Base-by-base conservation (phyloP, 2,797 vertebrate species). In the Eulemur albifrons region DNA sequence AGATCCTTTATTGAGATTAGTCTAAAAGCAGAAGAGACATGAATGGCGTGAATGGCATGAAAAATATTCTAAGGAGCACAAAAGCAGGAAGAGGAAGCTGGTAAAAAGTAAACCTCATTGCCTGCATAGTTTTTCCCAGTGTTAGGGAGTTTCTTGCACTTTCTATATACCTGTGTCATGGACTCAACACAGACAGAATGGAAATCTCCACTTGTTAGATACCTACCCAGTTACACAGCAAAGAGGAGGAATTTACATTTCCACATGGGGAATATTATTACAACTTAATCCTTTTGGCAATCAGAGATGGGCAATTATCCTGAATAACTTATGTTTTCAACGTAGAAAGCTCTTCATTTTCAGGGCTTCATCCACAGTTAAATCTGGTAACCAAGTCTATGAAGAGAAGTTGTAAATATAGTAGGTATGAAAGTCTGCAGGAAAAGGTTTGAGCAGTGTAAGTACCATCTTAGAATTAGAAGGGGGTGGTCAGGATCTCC, bases 221-320 rank as follows among this genome's bases (percentile, higher is more conserved):
- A 52, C 4, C 50, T 17, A 76, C 9, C 67, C 0, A 8, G 35
- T 93, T 93, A 94, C 4, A 86, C 40, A 96, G 91, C 35, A 82
- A 57, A 18, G 30, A 85, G 7, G 43, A 92, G 15, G 50, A 52
- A 1, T 88, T 27, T 73, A 52, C 30, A 38, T 63, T 94, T 97
- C 21, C 27, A 14, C 4, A 23, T 61, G 35, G 35, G 10, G 52
- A 85, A 21, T 77, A 59, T 1, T 50, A 61, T 93, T 72, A 40
- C 65, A 82, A 21, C 21, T 72, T 91, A 94, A 94, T 88, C 73
- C 67, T 65, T 95, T 65, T 45, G 59, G 65, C 15, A 93, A 52
- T 87, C 30, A 45, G 70, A 90, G 57, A 57, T 65, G 38, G 50
- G 45, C 38, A 84, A 43, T 76, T 90, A 76, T 70, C 59, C 69